Conservation (phyloP, 2,888 invertebrate species). For the Ametastegia equiseti region DNA sequence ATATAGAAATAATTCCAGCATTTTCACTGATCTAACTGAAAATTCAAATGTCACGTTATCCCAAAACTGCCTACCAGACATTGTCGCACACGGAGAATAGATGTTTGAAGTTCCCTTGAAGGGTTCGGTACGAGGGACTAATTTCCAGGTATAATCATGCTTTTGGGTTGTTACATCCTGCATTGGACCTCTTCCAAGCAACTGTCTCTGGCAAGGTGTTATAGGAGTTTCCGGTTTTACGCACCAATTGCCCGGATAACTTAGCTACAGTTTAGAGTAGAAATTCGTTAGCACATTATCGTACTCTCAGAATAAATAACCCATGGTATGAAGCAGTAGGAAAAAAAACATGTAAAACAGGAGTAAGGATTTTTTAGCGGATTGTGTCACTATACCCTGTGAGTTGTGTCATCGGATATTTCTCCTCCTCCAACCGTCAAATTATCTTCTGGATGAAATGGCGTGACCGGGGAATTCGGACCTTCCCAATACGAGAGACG, state of each 20-base stretch:
- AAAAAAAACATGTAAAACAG: no score
- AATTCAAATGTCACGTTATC: no score
- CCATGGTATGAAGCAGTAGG: no score
- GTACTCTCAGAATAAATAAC: no score
- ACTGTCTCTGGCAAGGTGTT: constrained; percentile 62
- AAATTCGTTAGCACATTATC: constrained; percentile 6
- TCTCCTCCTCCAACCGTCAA: constrained; percentile 75
- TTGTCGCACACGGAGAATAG: constrained; percentile 60
- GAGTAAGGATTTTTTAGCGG: not conserved
- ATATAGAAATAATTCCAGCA: no score
- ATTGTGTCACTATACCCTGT: constrained; percentile 74
- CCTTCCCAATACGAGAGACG: constrained; percentile 69
- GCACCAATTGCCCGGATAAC: constrained; percentile 71
- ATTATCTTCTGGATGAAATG: constrained; percentile 72
- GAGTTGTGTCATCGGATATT: constrained; percentile 78
- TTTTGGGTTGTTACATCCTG: constrained; percentile 85
- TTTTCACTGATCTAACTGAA: no score
- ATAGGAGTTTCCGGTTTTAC: constrained; percentile 61
- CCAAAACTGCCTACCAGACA: constrained; percentile 61
- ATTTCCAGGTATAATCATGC: constrained; percentile 81
- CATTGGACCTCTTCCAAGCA: constrained; percentile 80
- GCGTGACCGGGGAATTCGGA: constrained; percentile 54
- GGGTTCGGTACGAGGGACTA: constrained; percentile 51
- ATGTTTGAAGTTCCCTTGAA: constrained; percentile 60
- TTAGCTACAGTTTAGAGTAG: constrained; percentile 62